phyloP scores from a whole-genome alignment of 2,888 invertebrate genomes.

The Sepioteuthis lessoniana region DNA sequence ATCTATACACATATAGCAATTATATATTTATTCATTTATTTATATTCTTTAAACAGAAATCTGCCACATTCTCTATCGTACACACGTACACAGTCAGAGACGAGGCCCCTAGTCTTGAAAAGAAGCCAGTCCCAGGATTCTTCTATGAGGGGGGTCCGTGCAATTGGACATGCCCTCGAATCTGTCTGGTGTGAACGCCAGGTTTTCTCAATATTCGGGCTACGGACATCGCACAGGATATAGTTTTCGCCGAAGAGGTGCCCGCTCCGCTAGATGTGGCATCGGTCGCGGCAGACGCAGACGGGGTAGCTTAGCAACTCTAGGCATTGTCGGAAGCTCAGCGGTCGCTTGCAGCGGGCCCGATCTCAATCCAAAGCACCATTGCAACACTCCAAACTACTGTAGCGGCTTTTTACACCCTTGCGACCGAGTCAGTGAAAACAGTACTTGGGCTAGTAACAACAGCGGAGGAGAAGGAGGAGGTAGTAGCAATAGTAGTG shows the following conservation, averaged over 20 bases:
- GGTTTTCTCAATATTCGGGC: neutral
- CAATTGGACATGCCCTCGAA: neutral
- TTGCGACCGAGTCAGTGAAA: neutral
- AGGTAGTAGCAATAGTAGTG: conserved; percentile 7
- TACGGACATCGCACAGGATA: conserved; percentile 23
- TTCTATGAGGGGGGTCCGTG: conserved; percentile 21
- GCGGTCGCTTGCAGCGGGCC: conserved; percentile 20
- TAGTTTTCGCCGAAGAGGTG: neutral
- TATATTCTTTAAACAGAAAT: neutral
- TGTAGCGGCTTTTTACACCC: conserved; percentile 34
- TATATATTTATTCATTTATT: neutral
- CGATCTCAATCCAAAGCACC: neutral
- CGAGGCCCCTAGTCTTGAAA: neutral
- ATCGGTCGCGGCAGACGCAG: neutral
- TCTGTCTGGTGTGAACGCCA: conserved; percentile 14
- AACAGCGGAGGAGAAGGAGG: conserved; percentile 35
- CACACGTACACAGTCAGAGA: neutral
- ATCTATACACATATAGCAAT: neutral
- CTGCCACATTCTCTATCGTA: neutral
- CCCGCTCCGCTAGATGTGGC: conserved; percentile 21
- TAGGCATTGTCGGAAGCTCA: neutral
- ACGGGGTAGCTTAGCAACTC: conserved; percentile 8
- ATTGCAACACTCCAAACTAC: neutral
- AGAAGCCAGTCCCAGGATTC: conserved; percentile 4
- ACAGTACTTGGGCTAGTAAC: conserved; percentile 14